phyloP scores from a whole-genome alignment of 2,797 vertebrate genomes.

The Falco biarmicus region DNA sequence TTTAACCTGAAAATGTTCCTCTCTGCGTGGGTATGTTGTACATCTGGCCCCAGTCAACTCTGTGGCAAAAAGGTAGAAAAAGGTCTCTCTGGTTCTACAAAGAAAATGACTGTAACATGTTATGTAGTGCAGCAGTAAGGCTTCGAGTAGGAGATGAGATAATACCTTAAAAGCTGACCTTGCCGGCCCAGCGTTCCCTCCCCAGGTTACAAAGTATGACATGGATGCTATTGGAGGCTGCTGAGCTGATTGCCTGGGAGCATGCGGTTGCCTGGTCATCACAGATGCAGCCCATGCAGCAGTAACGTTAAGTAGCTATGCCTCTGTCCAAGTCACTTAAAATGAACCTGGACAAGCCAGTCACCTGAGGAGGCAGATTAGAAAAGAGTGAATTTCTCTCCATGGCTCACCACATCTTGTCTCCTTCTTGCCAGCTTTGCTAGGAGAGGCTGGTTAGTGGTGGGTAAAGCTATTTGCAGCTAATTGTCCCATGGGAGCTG shows the following conservation, averaged over 20 bases:
- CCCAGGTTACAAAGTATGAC: background rate
- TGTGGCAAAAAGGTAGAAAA: background rate
- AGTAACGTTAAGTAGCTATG: background rate
- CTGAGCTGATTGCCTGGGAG: background rate
- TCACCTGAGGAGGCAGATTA: background rate
- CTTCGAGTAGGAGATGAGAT: background rate
- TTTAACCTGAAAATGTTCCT: fast-evolving
- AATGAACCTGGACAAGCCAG: background rate
- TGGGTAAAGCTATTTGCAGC: background rate
- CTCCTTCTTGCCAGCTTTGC: background rate
- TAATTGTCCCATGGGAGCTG: background rate
- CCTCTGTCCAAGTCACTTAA: background rate
- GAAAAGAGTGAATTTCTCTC: background rate
- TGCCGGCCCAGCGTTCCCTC: background rate
- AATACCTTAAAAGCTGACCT: slow-evolving; percentile 33
- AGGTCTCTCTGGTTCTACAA: background rate
- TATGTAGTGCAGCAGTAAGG: background rate
- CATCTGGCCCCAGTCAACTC: background rate
- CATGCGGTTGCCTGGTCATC: background rate
- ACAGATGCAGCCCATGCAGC: background rate
- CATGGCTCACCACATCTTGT: background rate
- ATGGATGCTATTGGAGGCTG: background rate
- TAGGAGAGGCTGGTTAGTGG: background rate
- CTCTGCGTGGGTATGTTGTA: background rate
- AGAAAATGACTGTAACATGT: background rate